Percentiles rank a stretch among this genome's conserved stretches.
These are phyloP conservation scores for Saccostrea echinata DNA, from an alignment of 1,140 invertebrate species.

Conservation along the genomic window DNA sequence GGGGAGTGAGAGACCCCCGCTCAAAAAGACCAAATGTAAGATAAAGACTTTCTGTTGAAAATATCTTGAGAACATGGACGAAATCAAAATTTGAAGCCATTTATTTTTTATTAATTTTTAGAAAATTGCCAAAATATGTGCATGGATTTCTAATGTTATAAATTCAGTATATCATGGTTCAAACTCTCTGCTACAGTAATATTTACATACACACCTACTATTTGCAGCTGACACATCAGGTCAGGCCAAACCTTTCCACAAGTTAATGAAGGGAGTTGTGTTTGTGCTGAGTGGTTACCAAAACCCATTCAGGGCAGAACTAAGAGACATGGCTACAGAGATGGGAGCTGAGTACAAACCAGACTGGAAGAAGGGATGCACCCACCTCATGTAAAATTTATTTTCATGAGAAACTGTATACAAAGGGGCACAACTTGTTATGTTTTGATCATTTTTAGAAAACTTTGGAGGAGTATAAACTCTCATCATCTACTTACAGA, in stretches of 20 bases:
- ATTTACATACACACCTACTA: neutral
- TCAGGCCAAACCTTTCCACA: conserved; percentile 65
- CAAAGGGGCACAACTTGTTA: neutral
- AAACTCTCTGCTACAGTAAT: no score
- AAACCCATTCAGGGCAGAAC: conserved; percentile 87
- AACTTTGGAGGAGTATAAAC: neutral
- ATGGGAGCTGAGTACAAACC: conserved; percentile 90
- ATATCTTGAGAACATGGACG: neutral
- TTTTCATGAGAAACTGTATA: neutral
- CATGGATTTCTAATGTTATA: no score
- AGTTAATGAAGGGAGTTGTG: conserved; percentile 85
- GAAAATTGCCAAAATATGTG: no score
- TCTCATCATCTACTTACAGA: conserved; percentile 80
- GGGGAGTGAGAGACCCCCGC: conserved; percentile 52
- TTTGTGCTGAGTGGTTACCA: conserved; percentile 92
- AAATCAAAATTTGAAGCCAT: no score
- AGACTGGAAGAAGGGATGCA: conserved; percentile 88
- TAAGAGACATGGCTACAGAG: conserved; percentile 86
- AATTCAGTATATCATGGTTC: no score
- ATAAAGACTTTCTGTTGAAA: neutral
- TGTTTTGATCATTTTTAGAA: neutral
- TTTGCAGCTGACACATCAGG: neutral
- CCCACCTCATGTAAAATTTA: conserved; percentile 88
- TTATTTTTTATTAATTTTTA: no score
- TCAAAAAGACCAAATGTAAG: conserved; percentile 73